These are phyloP conservation scores for Regulus satrapa DNA, from an alignment of 2,113 vertebrate species.

Conservation along the genomic window DNA sequence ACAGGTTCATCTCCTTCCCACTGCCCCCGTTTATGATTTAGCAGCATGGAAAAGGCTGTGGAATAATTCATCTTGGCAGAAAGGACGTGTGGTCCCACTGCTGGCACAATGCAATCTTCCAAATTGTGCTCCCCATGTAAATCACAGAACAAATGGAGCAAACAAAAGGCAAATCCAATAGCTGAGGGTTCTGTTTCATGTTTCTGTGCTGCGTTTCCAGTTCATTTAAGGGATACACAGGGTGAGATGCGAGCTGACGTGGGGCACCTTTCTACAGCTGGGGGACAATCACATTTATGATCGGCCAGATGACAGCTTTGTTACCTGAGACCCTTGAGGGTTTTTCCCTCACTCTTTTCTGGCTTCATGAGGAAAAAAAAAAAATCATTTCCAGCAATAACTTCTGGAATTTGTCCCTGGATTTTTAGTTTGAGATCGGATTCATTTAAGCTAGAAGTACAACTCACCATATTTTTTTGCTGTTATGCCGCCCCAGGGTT, in stretches of 20 bases:
- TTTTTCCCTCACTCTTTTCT: background rate
- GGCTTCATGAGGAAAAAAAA: background rate
- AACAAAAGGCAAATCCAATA: constrained; percentile 8
- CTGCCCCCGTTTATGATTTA: background rate
- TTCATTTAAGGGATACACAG: background rate
- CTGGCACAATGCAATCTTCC: background rate
- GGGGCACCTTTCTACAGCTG: background rate
- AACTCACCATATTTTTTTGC: background rate
- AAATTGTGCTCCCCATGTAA: constrained; percentile 27
- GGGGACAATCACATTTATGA: background rate
- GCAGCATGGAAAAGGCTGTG: background rate
- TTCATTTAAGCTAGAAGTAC: background rate
- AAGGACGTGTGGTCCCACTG: background rate
- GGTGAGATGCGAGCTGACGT: background rate
- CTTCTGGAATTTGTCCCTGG: background rate
- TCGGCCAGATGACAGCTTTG: background rate
- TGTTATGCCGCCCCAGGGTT: background rate
- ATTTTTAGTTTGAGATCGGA: background rate
- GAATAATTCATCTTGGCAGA: background rate
- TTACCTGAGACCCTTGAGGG: background rate
- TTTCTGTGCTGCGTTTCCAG: background rate
- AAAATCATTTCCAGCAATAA: background rate
- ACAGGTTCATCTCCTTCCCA: background rate
- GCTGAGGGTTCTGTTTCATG: background rate
- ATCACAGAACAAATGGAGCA: background rate